Percentiles rank a stretch among this genome's conserved stretches.
phyloP scores from a whole-genome alignment of 2,797 vertebrate genomes.

The Cossypha polioptera region DNA sequence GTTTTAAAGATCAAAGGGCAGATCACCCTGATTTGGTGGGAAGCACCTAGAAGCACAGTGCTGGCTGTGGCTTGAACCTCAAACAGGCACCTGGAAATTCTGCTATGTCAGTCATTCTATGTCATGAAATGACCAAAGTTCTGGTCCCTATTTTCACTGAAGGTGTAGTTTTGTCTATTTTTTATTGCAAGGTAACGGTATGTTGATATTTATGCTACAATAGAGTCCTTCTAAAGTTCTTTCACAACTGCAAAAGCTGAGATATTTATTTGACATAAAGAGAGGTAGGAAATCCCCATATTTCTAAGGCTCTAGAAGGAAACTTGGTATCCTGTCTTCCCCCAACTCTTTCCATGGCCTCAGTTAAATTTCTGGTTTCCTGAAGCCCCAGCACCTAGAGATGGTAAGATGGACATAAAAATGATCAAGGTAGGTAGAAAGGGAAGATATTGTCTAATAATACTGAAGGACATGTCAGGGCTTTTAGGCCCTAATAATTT shows the following conservation, averaged over 20 bases:
- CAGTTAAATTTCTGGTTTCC: background rate
- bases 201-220: background rate
- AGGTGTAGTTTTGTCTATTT: background rate
- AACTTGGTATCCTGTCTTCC: background rate
- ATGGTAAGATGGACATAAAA: background rate
- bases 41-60: background rate
- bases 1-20: background rate
- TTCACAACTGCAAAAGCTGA: background rate
- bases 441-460: background rate
- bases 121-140: background rate
- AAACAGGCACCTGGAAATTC: background rate
- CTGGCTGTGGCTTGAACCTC: background rate
- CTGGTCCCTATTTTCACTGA: background rate
- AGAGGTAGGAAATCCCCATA: fast-evolving
- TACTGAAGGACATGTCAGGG: background rate
- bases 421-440: background rate
- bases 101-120: fast-evolving
- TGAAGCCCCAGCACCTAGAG: background rate
- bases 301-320: background rate
- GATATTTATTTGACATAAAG: background rate
- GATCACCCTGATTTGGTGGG: background rate
- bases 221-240: background rate
- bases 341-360: background rate
- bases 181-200: background rate
- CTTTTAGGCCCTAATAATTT: background rate